Evolutionary conservation across 2,888 invertebrate species (phyloP).

Genomic region (Leptarthrus brevirostris): DNA sequence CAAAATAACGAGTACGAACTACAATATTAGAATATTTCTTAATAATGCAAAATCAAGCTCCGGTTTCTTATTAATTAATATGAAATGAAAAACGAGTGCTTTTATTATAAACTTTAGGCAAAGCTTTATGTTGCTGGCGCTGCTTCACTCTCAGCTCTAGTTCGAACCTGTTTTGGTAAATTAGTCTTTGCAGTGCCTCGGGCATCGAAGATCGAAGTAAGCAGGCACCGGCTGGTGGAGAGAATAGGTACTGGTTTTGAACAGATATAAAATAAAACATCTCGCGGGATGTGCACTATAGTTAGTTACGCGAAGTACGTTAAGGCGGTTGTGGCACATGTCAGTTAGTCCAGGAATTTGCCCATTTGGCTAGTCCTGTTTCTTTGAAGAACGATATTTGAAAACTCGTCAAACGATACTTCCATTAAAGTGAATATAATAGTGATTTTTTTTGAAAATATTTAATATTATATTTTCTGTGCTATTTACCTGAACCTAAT

Average conservation of each 20-base stretch:
- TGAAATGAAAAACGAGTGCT: background rate
- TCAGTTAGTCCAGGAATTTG: constrained; percentile 50
- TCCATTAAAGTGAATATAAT: constrained; percentile 3
- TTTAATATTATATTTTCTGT: constrained; percentile 10
- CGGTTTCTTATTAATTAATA: too few relatives aligned
- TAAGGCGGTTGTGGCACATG: constrained; percentile 44
- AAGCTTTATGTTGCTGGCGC: background rate
- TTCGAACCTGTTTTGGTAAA: constrained; percentile 39
- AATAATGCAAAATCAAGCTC: too few relatives aligned
- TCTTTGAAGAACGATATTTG: background rate
- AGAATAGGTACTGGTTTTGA: constrained; percentile 15
- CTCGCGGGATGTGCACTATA: background rate
- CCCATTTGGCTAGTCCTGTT: constrained; percentile 51
- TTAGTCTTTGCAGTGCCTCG: constrained; percentile 24
- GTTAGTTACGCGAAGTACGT: constrained; percentile 50
- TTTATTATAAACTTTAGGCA: constrained; percentile 24
- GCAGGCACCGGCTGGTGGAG: constrained; percentile 11
- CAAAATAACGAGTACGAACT: too few relatives aligned
- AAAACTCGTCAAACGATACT: constrained; percentile 33
- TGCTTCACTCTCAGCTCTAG: constrained; percentile 5
- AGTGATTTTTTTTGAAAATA: background rate
- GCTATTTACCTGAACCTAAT: constrained; percentile 13
- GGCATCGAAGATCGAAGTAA: constrained; percentile 22
- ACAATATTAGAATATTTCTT: too few relatives aligned
- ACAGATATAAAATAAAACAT: constrained; percentile 20